Conservation (phyloP, 2,888 invertebrate species). For the Altica lythri region DNA sequence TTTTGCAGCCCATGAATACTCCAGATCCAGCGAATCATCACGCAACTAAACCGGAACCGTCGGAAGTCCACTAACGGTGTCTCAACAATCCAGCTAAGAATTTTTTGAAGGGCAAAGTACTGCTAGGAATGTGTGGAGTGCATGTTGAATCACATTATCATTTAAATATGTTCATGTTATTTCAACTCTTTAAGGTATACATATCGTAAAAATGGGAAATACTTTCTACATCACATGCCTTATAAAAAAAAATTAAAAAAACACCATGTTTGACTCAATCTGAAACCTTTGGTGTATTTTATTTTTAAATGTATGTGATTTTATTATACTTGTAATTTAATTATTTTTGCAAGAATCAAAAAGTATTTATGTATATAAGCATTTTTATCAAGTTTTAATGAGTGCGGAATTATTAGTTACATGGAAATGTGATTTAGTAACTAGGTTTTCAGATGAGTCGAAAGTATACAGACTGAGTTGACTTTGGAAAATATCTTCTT, state of each 20-base stretch:
- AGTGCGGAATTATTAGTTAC: slow-evolving; percentile 26
- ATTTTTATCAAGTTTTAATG: slow-evolving; percentile 33
- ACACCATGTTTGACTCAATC: slow-evolving; percentile 34
- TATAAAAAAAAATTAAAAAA: slow-evolving; percentile 21
- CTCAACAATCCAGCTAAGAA: slow-evolving; percentile 36
- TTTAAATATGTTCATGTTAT: slow-evolving; percentile 38
- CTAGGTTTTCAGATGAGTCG: slow-evolving; percentile 32
- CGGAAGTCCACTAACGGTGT: slow-evolving; percentile 75
- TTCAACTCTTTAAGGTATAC: slow-evolving; percentile 45
- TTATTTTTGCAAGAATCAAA: slow-evolving; percentile 15
- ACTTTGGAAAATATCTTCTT: slow-evolving; percentile 26
- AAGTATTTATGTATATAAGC: slow-evolving; percentile 35
- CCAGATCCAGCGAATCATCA: slow-evolving; percentile 84
- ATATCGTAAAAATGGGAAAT: slow-evolving; percentile 44
- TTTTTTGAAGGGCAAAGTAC: slow-evolving; percentile 43
- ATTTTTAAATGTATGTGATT: slow-evolving; percentile 36
- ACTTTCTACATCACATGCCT: slow-evolving; percentile 39
- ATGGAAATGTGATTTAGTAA: slow-evolving; percentile 31
- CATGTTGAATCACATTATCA: slow-evolving; percentile 43
- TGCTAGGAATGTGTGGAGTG: slow-evolving; percentile 47
- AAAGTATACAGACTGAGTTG: slow-evolving; percentile 19
- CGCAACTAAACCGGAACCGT: slow-evolving; percentile 78
- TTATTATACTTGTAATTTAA: slow-evolving; percentile 29
- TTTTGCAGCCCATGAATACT: slow-evolving; percentile 75
- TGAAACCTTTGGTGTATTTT: slow-evolving; percentile 32